Evolutionary conservation across 2,888 invertebrate genomes (phyloP).

Genomic region (Neocrepidodera transversa): DNA sequence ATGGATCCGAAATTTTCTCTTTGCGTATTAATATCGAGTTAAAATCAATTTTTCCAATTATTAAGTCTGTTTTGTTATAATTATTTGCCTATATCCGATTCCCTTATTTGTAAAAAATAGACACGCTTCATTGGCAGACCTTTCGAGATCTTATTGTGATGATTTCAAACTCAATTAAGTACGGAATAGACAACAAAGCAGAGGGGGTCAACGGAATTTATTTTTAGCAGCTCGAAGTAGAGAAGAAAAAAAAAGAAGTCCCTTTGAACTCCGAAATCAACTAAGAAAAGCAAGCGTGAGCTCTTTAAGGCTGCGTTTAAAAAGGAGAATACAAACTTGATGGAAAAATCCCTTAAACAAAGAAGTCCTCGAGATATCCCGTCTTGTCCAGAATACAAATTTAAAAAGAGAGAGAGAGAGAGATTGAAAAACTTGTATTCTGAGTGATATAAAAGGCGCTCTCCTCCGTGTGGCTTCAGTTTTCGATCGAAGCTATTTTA

Average conservation of each 20-base stretch:
- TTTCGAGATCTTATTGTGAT: conserved; percentile 11
- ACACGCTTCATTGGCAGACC: conserved; percentile 4
- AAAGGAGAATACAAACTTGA: conserved; percentile 50
- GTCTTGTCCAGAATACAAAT: conserved; percentile 52
- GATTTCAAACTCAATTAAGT: conserved; percentile 27
- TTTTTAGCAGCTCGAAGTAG: conserved; percentile 28
- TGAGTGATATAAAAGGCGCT: conserved; percentile 32
- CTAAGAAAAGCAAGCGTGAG: conserved; percentile 53
- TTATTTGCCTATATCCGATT: too few species aligned
- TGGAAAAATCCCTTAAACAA: conserved; percentile 52
- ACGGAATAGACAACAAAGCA: conserved; percentile 30
- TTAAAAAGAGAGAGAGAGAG: conserved; percentile 42
- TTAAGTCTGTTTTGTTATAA: too few species aligned
- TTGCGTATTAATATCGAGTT: too few species aligned
- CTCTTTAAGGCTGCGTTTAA: conserved; percentile 53
- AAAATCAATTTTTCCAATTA: too few species aligned
- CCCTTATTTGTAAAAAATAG: background rate
- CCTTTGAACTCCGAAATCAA: conserved; percentile 44
- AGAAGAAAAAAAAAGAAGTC: conserved; percentile 17
- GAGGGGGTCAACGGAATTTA: conserved; percentile 42
- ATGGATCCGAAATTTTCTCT: too few species aligned
- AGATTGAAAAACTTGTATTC: conserved; percentile 44
- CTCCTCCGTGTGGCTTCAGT: conserved; percentile 31
- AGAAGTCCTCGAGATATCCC: conserved; percentile 53
- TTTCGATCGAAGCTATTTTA: conserved; percentile 50